These are phyloP conservation scores for Coelopa pilipes DNA, from an alignment of 2,888 invertebrate genomes.

Conservation along the genomic window DNA sequence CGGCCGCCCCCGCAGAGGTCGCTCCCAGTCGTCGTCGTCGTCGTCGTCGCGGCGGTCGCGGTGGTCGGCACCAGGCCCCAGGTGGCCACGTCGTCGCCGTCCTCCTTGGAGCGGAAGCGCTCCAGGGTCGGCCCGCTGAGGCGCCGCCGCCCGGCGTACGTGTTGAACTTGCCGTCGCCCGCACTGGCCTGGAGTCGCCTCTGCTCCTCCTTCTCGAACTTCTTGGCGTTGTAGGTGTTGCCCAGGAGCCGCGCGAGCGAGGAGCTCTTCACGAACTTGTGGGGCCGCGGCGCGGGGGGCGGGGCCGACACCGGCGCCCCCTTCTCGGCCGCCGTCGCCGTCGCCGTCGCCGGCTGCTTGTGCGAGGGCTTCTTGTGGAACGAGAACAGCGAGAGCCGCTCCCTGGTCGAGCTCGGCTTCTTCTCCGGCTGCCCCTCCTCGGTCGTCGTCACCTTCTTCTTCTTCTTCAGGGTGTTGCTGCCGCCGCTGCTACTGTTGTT, in stretches of 20 bases:
- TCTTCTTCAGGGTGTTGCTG: conserved; percentile 14
- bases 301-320: conserved; percentile 32
- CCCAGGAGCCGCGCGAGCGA: conserved; percentile 65
- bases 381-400: conserved; percentile 52
- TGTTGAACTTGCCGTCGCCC: conserved; percentile 59
- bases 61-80: conserved; percentile 19
- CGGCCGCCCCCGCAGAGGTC: conserved; percentile 53
- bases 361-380: conserved; percentile 50
- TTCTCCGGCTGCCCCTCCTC: conserved; percentile 38
- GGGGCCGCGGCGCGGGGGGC: conserved; percentile 47
- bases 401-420: conserved; percentile 43
- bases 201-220: conserved; percentile 61
- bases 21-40: conserved; percentile 25
- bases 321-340: conserved; percentile 38
- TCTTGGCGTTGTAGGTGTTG: conserved; percentile 66
- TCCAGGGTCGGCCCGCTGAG: conserved; percentile 58
- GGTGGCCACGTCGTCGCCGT: conserved; percentile 53
- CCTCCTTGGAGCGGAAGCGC: conserved; percentile 64
- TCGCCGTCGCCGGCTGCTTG: conserved; percentile 37
- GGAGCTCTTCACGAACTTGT: conserved; percentile 64
- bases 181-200: conserved; percentile 46
- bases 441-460: conserved; percentile 20
- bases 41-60: background rate
- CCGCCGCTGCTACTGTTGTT: conserved; percentile 37
- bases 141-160: conserved; percentile 58